Percentiles rank a stretch among this genome's conserved stretches.
Evolutionary conservation across 2,888 invertebrate species (phyloP).

Genomic region (Disparrhopalites patrizii): DNA sequence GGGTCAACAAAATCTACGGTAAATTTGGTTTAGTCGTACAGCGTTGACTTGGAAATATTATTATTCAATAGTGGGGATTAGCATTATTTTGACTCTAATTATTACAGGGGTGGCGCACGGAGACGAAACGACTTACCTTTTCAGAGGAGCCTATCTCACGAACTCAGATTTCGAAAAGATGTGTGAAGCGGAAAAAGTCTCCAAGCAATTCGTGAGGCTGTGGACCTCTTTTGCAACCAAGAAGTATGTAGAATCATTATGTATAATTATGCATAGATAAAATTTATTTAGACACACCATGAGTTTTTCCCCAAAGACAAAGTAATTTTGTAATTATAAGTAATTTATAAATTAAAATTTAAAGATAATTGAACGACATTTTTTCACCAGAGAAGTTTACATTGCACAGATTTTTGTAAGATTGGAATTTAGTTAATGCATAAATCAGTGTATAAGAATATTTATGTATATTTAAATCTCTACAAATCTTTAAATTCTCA

Average conservation of each 20-base stretch:
- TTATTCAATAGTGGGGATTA: neutral
- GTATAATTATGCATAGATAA: neutral
- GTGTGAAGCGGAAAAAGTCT: constrained; percentile 28
- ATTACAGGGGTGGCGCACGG: constrained; percentile 6
- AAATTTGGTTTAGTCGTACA: neutral
- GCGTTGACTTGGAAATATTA: neutral
- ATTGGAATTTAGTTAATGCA: too few relatives aligned
- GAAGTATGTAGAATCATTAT: neutral
- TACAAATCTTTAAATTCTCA: neutral
- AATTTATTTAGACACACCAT: too few relatives aligned
- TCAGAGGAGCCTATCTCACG: neutral
- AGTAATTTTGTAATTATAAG: too few relatives aligned
- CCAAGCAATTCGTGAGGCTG: constrained; percentile 26
- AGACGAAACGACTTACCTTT: neutral
- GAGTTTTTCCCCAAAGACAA: too few relatives aligned
- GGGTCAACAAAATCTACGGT: neutral
- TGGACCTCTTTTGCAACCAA: constrained; percentile 33
- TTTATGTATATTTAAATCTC: too few relatives aligned
- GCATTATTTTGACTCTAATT: neutral
- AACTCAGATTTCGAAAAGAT: too few relatives aligned
- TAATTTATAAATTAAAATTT: too few relatives aligned
- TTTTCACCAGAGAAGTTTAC: too few relatives aligned
- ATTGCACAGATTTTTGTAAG: too few relatives aligned
- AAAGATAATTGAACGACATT: too few relatives aligned
- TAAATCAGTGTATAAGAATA: too few relatives aligned